Percentiles rank a stretch among this genome's conserved stretches.
Conservation (phyloP, 1,140 invertebrate genomes). For the Drosophila saltans region DNA sequence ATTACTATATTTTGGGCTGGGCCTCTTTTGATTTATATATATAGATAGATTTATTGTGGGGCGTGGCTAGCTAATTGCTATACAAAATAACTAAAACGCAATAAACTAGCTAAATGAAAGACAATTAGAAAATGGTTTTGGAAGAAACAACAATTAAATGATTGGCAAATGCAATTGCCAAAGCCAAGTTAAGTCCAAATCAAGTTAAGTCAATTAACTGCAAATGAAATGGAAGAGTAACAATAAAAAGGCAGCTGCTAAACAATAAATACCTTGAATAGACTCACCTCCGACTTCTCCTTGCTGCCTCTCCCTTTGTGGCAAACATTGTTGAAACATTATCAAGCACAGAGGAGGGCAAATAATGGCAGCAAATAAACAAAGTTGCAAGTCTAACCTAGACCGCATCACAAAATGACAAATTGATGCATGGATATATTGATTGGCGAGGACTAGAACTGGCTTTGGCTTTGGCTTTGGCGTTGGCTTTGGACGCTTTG, state of each 20-base stretch:
- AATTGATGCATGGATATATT: conserved; percentile 76
- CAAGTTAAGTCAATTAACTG: conserved; percentile 53
- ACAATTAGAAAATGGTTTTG: not conserved
- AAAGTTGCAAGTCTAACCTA: conserved; percentile 45
- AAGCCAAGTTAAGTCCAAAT: conserved; percentile 10
- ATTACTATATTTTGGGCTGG: conserved; percentile 43
- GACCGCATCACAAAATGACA: conserved; percentile 45
- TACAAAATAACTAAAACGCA: conserved; percentile 36
- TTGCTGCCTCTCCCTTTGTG: no score
- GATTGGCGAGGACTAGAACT: conserved; percentile 40
- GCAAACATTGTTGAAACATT: conserved; percentile 16
- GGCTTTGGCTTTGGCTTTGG: conserved; percentile 15
- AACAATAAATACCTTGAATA: not conserved
- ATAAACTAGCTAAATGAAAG: conserved; percentile 45
- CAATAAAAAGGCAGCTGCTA: conserved; percentile 3
- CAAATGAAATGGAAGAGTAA: conserved; percentile 52
- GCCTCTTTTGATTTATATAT: conserved; percentile 44
- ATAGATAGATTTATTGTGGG: conserved; percentile 41
- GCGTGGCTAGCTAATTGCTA: conserved; percentile 47
- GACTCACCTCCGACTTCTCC: no score
- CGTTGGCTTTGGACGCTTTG: conserved; percentile 48
- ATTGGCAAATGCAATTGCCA: not conserved
- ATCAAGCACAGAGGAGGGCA: conserved; percentile 63
- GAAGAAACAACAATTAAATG: not conserved
- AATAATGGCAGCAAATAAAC: conserved; percentile 69